Base-by-base conservation (phyloP, 2,888 invertebrate species). In the Herminia tarsipennalis region DNA sequence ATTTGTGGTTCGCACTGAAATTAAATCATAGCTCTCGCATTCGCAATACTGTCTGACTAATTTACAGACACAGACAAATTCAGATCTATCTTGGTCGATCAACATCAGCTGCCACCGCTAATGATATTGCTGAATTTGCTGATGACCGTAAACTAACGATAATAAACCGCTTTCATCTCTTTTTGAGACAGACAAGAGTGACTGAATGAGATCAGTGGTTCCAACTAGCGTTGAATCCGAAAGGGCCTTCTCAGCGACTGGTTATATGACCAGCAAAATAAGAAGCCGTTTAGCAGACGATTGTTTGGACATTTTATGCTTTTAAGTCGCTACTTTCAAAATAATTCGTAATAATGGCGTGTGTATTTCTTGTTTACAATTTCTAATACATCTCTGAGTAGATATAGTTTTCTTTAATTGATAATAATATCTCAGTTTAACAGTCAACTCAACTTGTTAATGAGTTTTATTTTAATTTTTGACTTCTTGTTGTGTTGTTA, bases 191-290 rank as follows among this genome's bases (percentile, higher is more conserved):
- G 37, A 36, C 38, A 45, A 29, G 39, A 45, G 34, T 42, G 35
- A 49, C 36, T 38, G 53, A 35, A 37, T 42, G 21, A 34, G 30
- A 37, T 25, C 47, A 37, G 53, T 42, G 39, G 49, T 49, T 41
- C 52, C 51, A 17, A 58, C 51, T 32, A 55, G 44, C 30, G 53
- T 60, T 41, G 56, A 56, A 40, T 39, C 52, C 18, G 50, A 60
- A 41, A 38, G 55, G 36, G 56, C 53, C 12, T 56, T 50, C 21
- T 56, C 50, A 39, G 46, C 52, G 14, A 50, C 51, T 27, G 51
- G 50, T 37, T 56, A 56, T 44, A 25, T 54, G 28, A 34, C 40
- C 24, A 42, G 25, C 37, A 44, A 54, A 36, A 42, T 56, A 29
- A 52, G 52, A 50, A 46, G 52, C 37, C 40, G 40, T 34, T 43